Evolutionary conservation across 2,888 invertebrate species (phyloP), one percentile per base, ranked within the genome.

Genomic region (Chloroclysta siterata): DNA sequence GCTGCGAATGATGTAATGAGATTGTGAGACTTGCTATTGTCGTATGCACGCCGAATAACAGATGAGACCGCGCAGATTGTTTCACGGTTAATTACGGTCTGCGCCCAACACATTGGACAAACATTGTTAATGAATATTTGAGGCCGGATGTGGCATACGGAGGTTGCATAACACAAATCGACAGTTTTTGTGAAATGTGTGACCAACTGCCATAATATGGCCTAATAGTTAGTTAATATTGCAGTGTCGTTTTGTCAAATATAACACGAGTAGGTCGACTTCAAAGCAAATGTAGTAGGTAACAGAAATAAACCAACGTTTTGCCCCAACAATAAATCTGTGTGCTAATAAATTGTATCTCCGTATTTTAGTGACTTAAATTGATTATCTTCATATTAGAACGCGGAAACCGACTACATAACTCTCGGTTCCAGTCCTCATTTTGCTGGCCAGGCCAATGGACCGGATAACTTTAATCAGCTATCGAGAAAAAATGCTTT

Each of bases 1-100:
- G 84, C 63, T 72, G 84, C 84, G 86, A 86, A 86, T 88, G 88
- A 88, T 87, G 87, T 89, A 91, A 91, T 90, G 89, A 87, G 86
- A 89, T 89, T 90, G 87, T 72, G 57, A 57, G 60, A 53, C 60
- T 85, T 88, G 88, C 85, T 88, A 89, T 88, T 89, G 89, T 88
- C 90, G 88, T 84, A 87, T 89, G 90, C 88, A 85, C 77, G 80
- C 74, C 78, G 89, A 88, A 90, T 90, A 86, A 75, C 80, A 81
- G 83, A 90, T 87, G 87, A 88, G 85, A 58, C 51, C 71, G 75
- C 47, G 76, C 78, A 79, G 81, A 81, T 82, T 82, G 83, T 84
- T 85, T 84, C 80, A 83, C 79, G 80, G 82, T 79, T 89, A 85
- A 88, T 89, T 86, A 81, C 81, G 56, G 60, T 57, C 51, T 33